A percentile compares a stretch with the other conserved stretches of the same genome.
phyloP scores from a whole-genome alignment of 2,888 invertebrate genomes.

The Tenthredo livida region DNA sequence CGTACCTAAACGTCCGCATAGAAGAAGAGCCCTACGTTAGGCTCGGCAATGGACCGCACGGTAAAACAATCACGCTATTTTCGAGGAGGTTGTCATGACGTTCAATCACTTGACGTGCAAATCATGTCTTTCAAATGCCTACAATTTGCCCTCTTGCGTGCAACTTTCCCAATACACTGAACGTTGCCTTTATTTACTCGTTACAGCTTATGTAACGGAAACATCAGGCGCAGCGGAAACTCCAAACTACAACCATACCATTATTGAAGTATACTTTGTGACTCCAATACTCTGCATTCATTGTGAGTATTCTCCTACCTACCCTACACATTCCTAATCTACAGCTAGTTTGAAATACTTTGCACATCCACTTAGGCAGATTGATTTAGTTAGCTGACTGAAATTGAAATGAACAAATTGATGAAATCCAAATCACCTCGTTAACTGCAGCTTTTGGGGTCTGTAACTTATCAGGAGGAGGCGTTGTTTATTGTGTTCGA shows the following conservation, averaged over 20 bases:
- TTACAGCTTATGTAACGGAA: conserved; percentile 73
- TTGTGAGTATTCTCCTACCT: conserved; percentile 78
- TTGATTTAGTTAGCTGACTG: not conserved
- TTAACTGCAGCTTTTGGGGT: not conserved
- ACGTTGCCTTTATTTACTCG: conserved; percentile 28
- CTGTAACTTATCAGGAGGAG: not conserved
- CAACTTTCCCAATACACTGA: not conserved
- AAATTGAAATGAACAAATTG: not conserved
- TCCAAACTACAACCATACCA: conserved; percentile 74
- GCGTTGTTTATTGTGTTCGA: not conserved
- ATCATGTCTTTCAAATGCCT: not conserved
- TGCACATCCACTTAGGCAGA: conserved; percentile 8
- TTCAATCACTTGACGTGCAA: not conserved
- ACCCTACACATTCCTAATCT: not conserved
- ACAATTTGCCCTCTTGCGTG: not conserved
- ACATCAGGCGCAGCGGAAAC: conserved; percentile 67
- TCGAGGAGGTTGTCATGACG: not conserved
- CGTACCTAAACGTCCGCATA: conserved; percentile 74
- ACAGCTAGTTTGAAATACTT: conserved; percentile 1
- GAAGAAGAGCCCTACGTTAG: conserved; percentile 76
- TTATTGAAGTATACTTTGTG: conserved; percentile 79
- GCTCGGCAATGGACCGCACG: conserved; percentile 75
- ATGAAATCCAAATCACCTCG: not conserved
- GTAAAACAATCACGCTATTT: conserved; percentile 62
- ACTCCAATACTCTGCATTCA: conserved; percentile 80